A percentile compares a stretch with the other conserved stretches of the same genome.
These are phyloP conservation scores for Isotomurus palustris DNA, from an alignment of 2,888 invertebrate species.

Conservation along the genomic window DNA sequence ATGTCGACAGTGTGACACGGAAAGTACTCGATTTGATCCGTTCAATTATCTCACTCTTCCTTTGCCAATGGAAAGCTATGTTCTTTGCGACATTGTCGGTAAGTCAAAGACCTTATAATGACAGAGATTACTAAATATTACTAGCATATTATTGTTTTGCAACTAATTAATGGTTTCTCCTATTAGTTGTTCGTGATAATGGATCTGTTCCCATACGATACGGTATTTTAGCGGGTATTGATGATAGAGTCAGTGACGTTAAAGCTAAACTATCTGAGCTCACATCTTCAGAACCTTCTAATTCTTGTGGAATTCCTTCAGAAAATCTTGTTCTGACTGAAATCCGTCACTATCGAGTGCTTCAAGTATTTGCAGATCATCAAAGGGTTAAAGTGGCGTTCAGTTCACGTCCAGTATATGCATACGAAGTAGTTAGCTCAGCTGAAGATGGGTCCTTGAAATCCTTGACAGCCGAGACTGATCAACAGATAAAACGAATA, in stretches of 20 bases:
- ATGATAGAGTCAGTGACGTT: constrained; percentile 71
- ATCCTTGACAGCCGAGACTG: constrained; percentile 16
- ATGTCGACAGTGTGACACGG: constrained; percentile 75
- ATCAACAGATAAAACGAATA: constrained; percentile 44
- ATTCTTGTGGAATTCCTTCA: constrained; percentile 17
- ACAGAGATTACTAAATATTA: not conserved
- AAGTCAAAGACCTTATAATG: constrained; percentile 39
- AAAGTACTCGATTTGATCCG: constrained; percentile 84
- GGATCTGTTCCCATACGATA: constrained; percentile 80
- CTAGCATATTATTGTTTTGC: not conserved
- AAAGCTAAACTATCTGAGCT: constrained; percentile 60
- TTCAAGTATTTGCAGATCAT: constrained; percentile 36
- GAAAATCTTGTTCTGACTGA: constrained; percentile 47
- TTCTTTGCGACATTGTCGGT: constrained; percentile 72
- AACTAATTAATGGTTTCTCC: not conserved
- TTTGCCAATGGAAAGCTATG: constrained; percentile 81
- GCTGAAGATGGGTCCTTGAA: constrained; percentile 20
- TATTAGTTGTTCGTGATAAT: constrained; percentile 68
- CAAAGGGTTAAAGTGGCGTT: constrained; percentile 39
- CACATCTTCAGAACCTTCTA: not conserved
- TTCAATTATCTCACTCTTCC: constrained; percentile 86
- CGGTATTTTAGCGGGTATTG: constrained; percentile 75
- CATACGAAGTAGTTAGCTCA: constrained; percentile 33
- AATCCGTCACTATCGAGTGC: constrained; percentile 41
- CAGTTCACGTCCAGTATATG: constrained; percentile 36